These are phyloP conservation scores for Heloderma charlesbogerti DNA, from an alignment of 2,113 vertebrate species.

Conservation along the genomic window DNA sequence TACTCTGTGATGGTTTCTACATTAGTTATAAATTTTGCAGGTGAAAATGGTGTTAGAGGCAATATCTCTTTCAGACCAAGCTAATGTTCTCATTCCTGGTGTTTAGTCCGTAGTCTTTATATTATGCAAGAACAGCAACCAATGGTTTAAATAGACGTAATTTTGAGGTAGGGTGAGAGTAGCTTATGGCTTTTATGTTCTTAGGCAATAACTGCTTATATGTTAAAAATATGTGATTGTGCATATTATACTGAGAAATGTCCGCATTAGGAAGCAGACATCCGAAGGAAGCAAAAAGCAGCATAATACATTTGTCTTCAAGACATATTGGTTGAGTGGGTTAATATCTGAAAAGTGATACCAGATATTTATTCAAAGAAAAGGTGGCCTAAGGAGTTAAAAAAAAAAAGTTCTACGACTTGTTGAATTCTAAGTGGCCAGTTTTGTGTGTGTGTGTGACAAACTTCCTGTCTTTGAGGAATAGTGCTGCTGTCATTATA, in stretches of 20 bases:
- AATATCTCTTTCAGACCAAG: slow-evolving; percentile 37
- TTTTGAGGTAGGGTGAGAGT: slow-evolving; percentile 65
- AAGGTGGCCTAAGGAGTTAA: slow-evolving; percentile 53
- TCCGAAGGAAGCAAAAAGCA: slow-evolving; percentile 9
- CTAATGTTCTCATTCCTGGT: slow-evolving; percentile 23
- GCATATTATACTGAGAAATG: slow-evolving; percentile 32
- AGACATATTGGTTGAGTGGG: slow-evolving; percentile 12
- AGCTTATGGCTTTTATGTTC: slow-evolving; percentile 60
- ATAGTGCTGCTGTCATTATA: slow-evolving; percentile 71
- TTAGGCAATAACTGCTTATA: slow-evolving; percentile 47
- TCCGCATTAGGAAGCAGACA: slow-evolving; percentile 25
- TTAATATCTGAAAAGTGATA: slow-evolving; percentile 16
- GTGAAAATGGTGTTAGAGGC: slow-evolving; percentile 50
- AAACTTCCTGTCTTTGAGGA: slow-evolving; percentile 77
- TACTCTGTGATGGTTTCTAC: slow-evolving; percentile 26
- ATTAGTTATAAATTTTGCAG: slow-evolving; percentile 19
- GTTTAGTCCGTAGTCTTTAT: background rate
- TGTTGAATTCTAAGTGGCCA: slow-evolving; percentile 72
- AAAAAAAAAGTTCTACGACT: slow-evolving; percentile 56
- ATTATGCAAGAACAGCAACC: slow-evolving; percentile 47
- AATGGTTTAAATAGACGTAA: slow-evolving; percentile 52
- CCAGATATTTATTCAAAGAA: background rate
- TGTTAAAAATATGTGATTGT: background rate
- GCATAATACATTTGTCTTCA: slow-evolving; percentile 13
- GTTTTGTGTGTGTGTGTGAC: slow-evolving; percentile 72